Evolutionary conservation across 1,140 invertebrate species (phyloP), one percentile per base, ranked within the genome.

Genomic region (Oryzaephilus surinamensis): DNA sequence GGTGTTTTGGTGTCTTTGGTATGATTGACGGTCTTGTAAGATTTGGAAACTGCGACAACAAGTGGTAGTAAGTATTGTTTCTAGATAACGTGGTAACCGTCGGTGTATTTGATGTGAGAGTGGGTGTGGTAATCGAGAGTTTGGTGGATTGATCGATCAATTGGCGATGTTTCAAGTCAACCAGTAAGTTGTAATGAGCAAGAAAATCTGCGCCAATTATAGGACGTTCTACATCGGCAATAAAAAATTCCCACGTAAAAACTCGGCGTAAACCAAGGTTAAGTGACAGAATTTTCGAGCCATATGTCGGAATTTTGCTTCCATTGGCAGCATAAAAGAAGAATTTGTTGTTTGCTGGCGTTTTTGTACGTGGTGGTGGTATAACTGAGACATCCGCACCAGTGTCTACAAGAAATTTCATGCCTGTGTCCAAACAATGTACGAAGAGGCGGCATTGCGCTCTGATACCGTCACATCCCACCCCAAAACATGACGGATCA

Each of bases 171-270:
- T 32, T 23, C 15, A 21, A 7, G 11, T 32, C 39, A 6, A 26
- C 35, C 3, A 35, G 15, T 17, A 18, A 12, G 7, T 21, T 8
- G 23, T 23, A 14, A 7, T 12, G 12, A 2, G 12, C 6, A 16
- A 28, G 12, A 29, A 45, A 63, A 45, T 70, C 63, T 0, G 60
- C 57, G 5, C 65, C 62, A 3, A 67, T 54, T 8, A 63, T 64
- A 2, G 61, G 57, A 14, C 41, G 45, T 0, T 45, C 29, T 3
- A 67, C 54, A 30, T 66, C 58, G 2, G 64, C 64, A 0, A 69
- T 38, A 2, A 56, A 52, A 36, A 69, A 68, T 1, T 30, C 38
- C 64, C 64, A 67, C 7, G n/a, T 16, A 21, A 63, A 59, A 4
- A 38, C 37, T 18, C 61, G 46, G 15, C 57, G 35, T 14, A 66